Evolutionary conservation across 1,140 invertebrate species (phyloP).

Genomic region (Megathymus violae): DNA sequence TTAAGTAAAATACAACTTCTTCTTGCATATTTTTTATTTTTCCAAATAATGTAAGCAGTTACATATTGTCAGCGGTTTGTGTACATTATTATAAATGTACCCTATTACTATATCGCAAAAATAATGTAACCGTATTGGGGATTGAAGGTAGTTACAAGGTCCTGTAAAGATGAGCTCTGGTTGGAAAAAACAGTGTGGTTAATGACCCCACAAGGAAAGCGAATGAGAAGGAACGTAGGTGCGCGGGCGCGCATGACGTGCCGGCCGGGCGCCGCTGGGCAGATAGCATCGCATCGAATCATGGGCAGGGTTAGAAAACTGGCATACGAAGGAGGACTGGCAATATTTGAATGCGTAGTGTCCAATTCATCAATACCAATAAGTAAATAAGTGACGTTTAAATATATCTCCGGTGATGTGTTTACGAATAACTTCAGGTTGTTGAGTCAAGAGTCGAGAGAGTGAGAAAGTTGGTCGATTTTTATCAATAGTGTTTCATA

Average conservation of each 20-base stretch:
- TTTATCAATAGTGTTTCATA: too few species aligned
- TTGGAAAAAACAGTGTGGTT: conserved; percentile 27
- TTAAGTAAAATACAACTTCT: conserved; percentile 9
- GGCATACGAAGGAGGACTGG: conserved; percentile 32
- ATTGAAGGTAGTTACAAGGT: conserved; percentile 3
- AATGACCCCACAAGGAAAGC: conserved; percentile 37
- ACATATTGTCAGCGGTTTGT: too few species aligned
- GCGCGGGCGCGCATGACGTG: conserved; percentile 48
- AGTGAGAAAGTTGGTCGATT: too few species aligned
- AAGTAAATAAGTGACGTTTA: too few species aligned
- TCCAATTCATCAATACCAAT: too few species aligned
- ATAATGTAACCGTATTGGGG: not conserved
- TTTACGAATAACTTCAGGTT: too few species aligned
- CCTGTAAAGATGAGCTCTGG: not conserved
- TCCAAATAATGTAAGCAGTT: too few species aligned
- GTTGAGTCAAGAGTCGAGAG: too few species aligned
- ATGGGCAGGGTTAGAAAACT: conserved; percentile 34
- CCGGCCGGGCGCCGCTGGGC: conserved; percentile 41
- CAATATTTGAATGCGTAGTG: too few species aligned
- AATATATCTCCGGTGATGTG: too few species aligned
- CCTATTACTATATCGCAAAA: not conserved
- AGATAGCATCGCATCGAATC: conserved; percentile 42
- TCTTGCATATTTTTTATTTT: not conserved
- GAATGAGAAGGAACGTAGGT: conserved; percentile 39
- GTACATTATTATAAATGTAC: too few species aligned